Conservation (phyloP, 2,797 vertebrate genomes). For the Anabacerthia variegaticeps region DNA sequence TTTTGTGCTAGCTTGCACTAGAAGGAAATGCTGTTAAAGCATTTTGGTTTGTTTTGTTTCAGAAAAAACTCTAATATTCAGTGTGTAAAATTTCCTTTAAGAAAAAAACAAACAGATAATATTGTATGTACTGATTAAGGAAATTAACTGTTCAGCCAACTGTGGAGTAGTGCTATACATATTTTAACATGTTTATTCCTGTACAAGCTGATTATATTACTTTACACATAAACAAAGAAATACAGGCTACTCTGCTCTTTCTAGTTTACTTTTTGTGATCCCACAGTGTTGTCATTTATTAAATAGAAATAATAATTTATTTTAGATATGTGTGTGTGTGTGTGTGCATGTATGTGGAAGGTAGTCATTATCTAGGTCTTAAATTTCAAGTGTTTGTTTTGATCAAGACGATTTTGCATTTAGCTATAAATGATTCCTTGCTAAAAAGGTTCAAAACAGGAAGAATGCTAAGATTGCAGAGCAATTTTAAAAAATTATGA, state of each 20-base stretch:
- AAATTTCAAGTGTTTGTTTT: not conserved
- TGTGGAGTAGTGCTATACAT: not conserved
- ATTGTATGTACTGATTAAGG: not conserved
- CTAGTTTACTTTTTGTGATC: not conserved
- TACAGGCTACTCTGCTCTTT: not conserved
- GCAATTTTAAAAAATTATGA: not conserved
- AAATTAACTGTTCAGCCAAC: not conserved
- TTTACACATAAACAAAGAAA: not conserved
- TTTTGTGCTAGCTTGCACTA: conserved; percentile 78
- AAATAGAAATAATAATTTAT: not conserved
- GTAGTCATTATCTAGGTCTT: not conserved
- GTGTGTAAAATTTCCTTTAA: not conserved
- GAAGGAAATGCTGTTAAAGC: conserved; percentile 74
- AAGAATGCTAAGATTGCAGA: not conserved
- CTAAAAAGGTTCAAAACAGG: not conserved
- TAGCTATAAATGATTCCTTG: not conserved
- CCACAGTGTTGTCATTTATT: not conserved
- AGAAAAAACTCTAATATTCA: not conserved
- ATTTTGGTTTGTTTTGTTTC: conserved; percentile 62
- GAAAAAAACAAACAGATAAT: not conserved
- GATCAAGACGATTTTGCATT: not conserved
- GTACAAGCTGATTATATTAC: not conserved
- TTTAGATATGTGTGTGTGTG: not conserved
- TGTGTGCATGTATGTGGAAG: not conserved
- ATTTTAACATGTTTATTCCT: not conserved